Conservation (phyloP, 2,113 vertebrate species). For the Pionites leucogaster region DNA sequence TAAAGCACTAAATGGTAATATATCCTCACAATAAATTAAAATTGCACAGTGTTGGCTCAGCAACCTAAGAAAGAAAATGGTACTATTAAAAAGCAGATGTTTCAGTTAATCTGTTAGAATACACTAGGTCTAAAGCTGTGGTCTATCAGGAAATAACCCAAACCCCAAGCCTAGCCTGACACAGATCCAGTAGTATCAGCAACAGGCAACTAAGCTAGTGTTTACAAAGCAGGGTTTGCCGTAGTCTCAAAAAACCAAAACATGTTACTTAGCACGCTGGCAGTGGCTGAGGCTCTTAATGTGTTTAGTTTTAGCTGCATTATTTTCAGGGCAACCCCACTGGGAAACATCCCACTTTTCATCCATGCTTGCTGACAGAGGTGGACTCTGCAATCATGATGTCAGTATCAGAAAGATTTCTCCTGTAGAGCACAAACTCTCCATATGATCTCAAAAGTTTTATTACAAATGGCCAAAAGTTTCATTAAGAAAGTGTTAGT, state of each 20-base stretch:
- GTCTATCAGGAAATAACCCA: not conserved
- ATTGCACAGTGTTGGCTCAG: not conserved
- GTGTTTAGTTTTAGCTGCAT: not conserved
- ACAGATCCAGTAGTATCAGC: not conserved
- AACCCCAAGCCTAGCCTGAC: not conserved
- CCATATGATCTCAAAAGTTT: not conserved
- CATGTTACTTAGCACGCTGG: not conserved
- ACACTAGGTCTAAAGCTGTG: not conserved
- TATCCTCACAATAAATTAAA: not conserved
- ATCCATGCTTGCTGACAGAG: not conserved
- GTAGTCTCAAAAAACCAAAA: not conserved
- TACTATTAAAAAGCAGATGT: not conserved
- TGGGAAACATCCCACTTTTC: not conserved
- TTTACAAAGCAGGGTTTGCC: not conserved
- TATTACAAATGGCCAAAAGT: not conserved
- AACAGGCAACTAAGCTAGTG: not conserved
- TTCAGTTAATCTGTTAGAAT: not conserved
- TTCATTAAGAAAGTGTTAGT: not conserved
- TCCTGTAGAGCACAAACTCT: not conserved
- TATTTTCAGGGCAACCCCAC: not conserved
- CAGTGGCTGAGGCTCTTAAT: not conserved
- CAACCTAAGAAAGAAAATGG: not conserved
- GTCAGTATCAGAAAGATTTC: not conserved
- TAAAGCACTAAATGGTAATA: not conserved
- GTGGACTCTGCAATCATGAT: not conserved